Evolutionary conservation across 2,113 vertebrate species (phyloP), one percentile per base, ranked within the genome.

Genomic region (Apaloderma vittatum): DNA sequence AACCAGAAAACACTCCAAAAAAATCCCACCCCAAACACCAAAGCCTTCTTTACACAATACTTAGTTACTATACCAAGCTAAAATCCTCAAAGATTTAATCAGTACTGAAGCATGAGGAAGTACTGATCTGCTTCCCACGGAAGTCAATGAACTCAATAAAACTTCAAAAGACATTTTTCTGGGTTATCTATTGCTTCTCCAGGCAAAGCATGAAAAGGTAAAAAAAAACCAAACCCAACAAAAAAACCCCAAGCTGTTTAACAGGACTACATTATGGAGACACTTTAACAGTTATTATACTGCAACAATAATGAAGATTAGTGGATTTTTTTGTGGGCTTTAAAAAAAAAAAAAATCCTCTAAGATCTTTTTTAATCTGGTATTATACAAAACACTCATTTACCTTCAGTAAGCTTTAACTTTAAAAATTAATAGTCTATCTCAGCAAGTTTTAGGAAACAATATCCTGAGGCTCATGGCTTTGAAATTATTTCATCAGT

Each of bases 151-250:
- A 95, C 86, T 97, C 85, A 96, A 52, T 63, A 51, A 30, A 86
- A 96, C 55, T 86, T 98, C 94, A 97, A 94, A 97, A 86, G 93
- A 66, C 76, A 49, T 30, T 81, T 96, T 90, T 82, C 88, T 90
- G 57, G 22, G 43, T 95, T 97, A 94, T 91, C 87, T 95, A 49
- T 71, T 90, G 77, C 49, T 63, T 95, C 74, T 94, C 61, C 49
- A 83, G 30, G 61, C 84, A 86, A 74, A 93, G 83, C 87, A 96
- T 8, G 23, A 93, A 96, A 94, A 96, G 70, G 91, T 95, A 93
- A 22, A 91, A 88, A 95, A 96, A 88, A 91, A 73, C 32, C 37
- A 40, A 40, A 9, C n/a, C n/a, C n/a, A 40, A 40, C 92, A 22
- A 91, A 88, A 95, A 96, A 88, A 91, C 71, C 32, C 40, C 59